Percentiles rank a stretch among this genome's conserved stretches.
Evolutionary conservation across 1,140 invertebrate species (phyloP).

Genomic region (Teleogryllus occipitalis): DNA sequence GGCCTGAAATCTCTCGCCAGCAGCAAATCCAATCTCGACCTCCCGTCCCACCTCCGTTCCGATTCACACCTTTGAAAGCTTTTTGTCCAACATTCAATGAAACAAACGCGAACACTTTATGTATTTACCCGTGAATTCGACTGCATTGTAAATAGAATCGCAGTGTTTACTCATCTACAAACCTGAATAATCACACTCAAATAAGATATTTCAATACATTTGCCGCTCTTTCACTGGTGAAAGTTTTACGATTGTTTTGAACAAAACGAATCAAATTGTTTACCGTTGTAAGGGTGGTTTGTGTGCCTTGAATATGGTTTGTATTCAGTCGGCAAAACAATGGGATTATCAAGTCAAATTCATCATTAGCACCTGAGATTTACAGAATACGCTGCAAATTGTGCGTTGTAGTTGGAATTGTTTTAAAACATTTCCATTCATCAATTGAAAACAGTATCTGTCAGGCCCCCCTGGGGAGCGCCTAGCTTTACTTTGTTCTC

Average conservation of each 20-base stretch:
- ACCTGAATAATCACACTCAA: neutral
- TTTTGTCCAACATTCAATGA: no score
- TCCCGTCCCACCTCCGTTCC: no score
- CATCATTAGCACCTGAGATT: conserved; percentile 4
- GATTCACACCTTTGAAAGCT: no score
- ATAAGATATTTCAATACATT: neutral
- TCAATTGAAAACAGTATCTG: neutral
- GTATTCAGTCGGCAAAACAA: neutral
- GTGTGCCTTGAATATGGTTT: neutral
- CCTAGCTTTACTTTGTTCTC: neutral
- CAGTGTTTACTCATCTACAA: neutral
- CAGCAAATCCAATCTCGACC: no score
- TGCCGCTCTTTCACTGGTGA: neutral
- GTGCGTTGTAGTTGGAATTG: neutral
- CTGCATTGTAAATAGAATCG: no score
- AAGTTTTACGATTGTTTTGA: neutral
- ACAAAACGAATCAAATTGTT: neutral
- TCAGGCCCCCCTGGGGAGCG: neutral
- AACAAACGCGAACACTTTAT: no score
- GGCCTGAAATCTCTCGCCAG: no score
- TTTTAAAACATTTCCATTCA: neutral
- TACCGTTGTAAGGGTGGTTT: neutral
- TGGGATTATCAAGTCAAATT: conserved; percentile 1
- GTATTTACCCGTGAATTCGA: no score
- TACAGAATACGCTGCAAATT: neutral